phyloP scores from a whole-genome alignment of 1,140 invertebrate genomes.

The Xylocopa sonorina region DNA sequence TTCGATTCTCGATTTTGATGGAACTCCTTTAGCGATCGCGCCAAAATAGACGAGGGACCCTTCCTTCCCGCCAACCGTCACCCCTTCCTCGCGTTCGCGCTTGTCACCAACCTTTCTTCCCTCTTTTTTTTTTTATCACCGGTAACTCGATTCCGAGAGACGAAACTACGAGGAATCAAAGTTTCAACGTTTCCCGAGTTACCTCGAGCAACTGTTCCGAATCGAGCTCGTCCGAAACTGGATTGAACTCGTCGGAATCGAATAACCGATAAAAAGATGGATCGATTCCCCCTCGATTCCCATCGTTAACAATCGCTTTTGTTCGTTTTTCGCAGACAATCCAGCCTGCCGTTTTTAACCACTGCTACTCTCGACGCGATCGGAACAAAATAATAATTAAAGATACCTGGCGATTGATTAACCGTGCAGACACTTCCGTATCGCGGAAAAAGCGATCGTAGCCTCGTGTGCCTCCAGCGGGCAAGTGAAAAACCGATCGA shows the following conservation, averaged over 20 bases:
- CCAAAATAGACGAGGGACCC: constrained; percentile 6
- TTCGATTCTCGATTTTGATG: constrained; percentile 42
- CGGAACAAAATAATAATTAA: no score
- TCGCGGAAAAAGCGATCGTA: no score
- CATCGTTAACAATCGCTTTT: constrained; percentile 8
- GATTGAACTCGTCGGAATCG: constrained; percentile 24
- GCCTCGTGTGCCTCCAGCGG: no score
- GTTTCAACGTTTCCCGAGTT: constrained; percentile 7
- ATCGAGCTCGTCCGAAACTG: not conserved
- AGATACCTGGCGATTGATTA: no score
- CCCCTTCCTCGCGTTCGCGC: not conserved
- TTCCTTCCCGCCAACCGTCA: not conserved
- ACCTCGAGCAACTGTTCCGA: not conserved
- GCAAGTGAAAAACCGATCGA: no score
- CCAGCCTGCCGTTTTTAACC: not conserved
- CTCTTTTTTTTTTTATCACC: not conserved
- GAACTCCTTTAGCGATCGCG: constrained; percentile 12
- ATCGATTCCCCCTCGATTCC: not conserved
- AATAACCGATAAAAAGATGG: not conserved
- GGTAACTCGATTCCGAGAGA: constrained; percentile 29
- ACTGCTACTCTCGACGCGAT: no score
- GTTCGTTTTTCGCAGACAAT: no score
- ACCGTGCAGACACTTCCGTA: no score
- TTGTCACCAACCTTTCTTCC: not conserved
- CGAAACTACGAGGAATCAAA: not conserved